A percentile compares a stretch with the other conserved stretches of the same genome.
phyloP scores from a whole-genome alignment of 2,888 invertebrate genomes.

The Hirudinaria manillensis region DNA sequence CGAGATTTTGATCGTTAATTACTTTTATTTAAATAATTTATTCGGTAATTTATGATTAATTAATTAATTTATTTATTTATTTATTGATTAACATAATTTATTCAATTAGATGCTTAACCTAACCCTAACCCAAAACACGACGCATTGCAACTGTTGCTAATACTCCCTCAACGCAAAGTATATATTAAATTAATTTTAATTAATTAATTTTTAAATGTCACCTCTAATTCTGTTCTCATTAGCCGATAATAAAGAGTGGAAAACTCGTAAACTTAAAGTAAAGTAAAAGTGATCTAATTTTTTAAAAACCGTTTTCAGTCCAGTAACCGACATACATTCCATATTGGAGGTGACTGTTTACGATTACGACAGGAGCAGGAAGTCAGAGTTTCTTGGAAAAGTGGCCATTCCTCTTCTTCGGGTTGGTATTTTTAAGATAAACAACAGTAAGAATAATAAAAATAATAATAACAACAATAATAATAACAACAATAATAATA shows the following conservation, averaged over 20 bases:
- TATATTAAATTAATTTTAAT: too few species aligned
- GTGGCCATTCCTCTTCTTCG: slow-evolving; percentile 75
- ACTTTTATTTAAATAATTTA: not conserved
- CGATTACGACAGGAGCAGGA: slow-evolving; percentile 95
- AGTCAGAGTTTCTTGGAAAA: slow-evolving; percentile 86
- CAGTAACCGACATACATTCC: slow-evolving; percentile 79
- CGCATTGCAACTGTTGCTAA: too few species aligned
- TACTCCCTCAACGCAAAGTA: too few species aligned
- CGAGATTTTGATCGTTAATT: not conserved
- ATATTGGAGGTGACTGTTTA: slow-evolving; percentile 89
- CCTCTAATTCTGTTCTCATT: not conserved
- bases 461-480: not conserved
- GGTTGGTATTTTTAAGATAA: slow-evolving; percentile 45
- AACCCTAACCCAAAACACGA: too few species aligned
- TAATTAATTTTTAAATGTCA: not conserved
- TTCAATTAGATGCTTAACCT: too few species aligned
- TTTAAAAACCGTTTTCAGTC: slow-evolving; percentile 45
- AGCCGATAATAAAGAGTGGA: too few species aligned
- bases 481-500: not conserved
- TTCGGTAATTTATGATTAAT: not conserved
- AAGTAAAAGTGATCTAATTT: too few species aligned
- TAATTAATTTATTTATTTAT: not conserved
- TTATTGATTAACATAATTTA: not conserved
- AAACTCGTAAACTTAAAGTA: too few species aligned
- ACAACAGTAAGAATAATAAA: not conserved